Evolutionary conservation across 2,888 invertebrate genomes (phyloP).

Genomic region (Corythucha ciliata): DNA sequence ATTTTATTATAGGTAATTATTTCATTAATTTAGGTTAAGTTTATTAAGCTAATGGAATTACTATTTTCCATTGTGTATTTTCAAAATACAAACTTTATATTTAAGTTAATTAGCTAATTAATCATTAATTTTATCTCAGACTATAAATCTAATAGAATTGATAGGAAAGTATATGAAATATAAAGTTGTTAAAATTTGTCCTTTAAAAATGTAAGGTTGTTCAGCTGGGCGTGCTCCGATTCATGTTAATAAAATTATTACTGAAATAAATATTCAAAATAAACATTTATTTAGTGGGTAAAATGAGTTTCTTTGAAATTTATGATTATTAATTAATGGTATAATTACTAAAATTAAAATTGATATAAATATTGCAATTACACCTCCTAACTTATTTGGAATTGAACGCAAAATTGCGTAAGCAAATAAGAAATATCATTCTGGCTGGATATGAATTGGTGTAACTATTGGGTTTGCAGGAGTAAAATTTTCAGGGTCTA

Average conservation of each 20-base stretch:
- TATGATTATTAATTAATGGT: conserved; percentile 49
- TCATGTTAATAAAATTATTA: conserved; percentile 58
- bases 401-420: too few species aligned
- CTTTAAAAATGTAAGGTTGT: conserved; percentile 52
- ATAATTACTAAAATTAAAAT: too few species aligned
- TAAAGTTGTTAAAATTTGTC: conserved; percentile 51
- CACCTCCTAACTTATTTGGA: too few species aligned
- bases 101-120: conserved; percentile 26
- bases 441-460: too few species aligned
- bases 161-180: conserved; percentile 52
- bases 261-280: conserved; percentile 48
- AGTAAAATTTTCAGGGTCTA: too few species aligned
- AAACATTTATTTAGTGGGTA: conserved; percentile 44
- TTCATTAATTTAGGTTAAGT: conserved; percentile 48
- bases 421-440: too few species aligned
- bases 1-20: conserved; percentile 52
- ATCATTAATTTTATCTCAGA: conserved; percentile 46
- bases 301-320: conserved; percentile 51
- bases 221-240: conserved; percentile 61
- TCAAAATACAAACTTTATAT: conserved; percentile 39
- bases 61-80: conserved; percentile 44
- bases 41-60: conserved; percentile 36
- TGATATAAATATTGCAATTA: too few species aligned
- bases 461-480: too few species aligned
- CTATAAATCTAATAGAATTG: conserved; percentile 46